Base-by-base conservation (phyloP, 2,888 invertebrate species). In the Synergus laeviventris region DNA sequence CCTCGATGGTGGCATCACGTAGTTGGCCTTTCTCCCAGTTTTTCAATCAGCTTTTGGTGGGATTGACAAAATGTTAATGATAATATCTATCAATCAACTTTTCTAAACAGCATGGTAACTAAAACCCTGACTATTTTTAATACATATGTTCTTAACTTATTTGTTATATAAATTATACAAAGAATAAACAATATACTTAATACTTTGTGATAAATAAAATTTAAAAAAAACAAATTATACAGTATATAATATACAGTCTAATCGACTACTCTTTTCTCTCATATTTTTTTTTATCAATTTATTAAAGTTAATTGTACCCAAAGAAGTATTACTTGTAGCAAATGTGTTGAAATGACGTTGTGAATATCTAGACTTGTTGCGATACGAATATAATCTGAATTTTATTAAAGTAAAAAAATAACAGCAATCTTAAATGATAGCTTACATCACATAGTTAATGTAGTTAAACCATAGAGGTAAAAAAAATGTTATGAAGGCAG, bases 11-110 rank as follows among this genome's bases (percentile, higher is more conserved):
- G 99, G 99, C 99, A 99, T 92, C 98, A 96, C 92, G 97, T 99
- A 7, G 94, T 95, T 81, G 95, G 98, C 0, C 92, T 98, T 61
- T 94, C 95, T 54, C 93, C 95, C 59, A 98, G 98, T 90, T 98
- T 99, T 91, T 99, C 99, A 18, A 96, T 99, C 0, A 99, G 98
- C 91, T 99, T 98, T 92, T 99, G 99, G 99, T 99, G 97, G 97
- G 92, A 94, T 87, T 96, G 91, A 93, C 9, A 59, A 31, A 66
- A 75, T 24, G 74, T 56, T 21, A 21, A 75, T 61, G 49, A 49
- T 16, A 21, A 39, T 66, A 64, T 73, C 5, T 73, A 64, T 73
- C 9, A 60, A 14, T 66, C 18, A 31, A 16, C 39, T 7, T 24
- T n/a, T 76, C 16, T 12, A 7, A 60, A 24, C 1, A 36, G 21